Evolutionary conservation across 1,140 invertebrate species (phyloP), one percentile per base, ranked within the genome.

Genomic region (Tenebrio molitor): DNA sequence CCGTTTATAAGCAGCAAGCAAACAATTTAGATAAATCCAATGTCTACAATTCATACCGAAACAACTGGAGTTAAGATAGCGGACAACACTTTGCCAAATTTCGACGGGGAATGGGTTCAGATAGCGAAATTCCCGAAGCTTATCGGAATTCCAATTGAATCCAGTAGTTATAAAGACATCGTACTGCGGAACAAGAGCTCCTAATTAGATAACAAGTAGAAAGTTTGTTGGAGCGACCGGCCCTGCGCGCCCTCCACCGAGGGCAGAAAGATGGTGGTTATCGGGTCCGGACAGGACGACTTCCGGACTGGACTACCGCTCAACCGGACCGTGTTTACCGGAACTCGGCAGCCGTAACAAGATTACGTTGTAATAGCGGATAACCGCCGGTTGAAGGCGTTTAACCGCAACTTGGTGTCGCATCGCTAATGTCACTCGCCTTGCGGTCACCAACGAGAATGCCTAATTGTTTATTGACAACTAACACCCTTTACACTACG

Each of bases 311-410:
- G 74, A 66, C 71, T 68, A 58, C 64, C 42, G 64, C 58, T 44
- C 39, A 64, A 65, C 67, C 50, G 71, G 67, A 67, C 71, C 63
- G 29, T 74, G 74, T 76, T 78, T 78, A 78, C 76, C 76, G 76
- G 76, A 79, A 79, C 75, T 74, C 71, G 72, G 67, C 67, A 65
- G 74, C 74, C 75, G 66, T 78, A 79, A 79, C 76, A 73, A 78
- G 78, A 79, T 79, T 78, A 77, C 75, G 72, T 74, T 72, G 75
- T 79, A 79, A 79, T 79, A 78, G 78, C 76, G 78, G 78, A 78
- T 79, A 78, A 79, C 78, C 78, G 71, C 76, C 68, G 69, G 76
- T 76, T 69, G 76, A 75, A 79, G 72, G 74, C 76, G 74, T 77
- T 77, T 74, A 74, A 72, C 78, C 78, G 69, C 78, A 79, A 77